Conservation (phyloP, 2,113 vertebrate genomes). For the Caloenas nicobarica region DNA sequence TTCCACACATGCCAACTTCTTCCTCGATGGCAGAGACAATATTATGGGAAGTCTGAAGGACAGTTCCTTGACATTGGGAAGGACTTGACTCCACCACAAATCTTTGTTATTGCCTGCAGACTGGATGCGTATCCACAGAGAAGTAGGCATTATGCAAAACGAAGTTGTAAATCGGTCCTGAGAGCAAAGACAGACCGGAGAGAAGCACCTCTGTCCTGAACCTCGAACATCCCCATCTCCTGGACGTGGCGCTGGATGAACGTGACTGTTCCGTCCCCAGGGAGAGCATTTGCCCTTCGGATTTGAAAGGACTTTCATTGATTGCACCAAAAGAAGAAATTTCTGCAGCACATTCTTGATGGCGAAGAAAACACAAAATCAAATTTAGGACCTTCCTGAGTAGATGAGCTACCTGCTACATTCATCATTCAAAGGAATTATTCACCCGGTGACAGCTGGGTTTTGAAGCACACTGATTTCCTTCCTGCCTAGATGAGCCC, state of each 20-base stretch:
- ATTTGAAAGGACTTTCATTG: background rate
- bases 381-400: background rate
- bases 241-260: background rate
- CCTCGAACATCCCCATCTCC: background rate
- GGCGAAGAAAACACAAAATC: conserved; percentile 14
- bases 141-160: background rate
- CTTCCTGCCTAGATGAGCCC: conserved; percentile 1
- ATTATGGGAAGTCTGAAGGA: background rate
- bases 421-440: conserved; percentile 6
- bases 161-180: background rate
- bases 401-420: conserved; percentile 13
- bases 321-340: background rate
- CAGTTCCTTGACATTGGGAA: background rate
- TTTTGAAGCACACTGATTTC: conserved; percentile 29
- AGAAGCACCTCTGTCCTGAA: background rate
- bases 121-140: background rate
- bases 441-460: background rate
- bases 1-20: background rate
- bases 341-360: background rate
- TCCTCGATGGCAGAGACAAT: background rate
- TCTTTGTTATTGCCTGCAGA: background rate
- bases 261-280: background rate
- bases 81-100: background rate
- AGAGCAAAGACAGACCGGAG: background rate
- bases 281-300: background rate